Evolutionary conservation across 2,888 invertebrate genomes (phyloP).

Genomic region (Meiosimyza platycephala): DNA sequence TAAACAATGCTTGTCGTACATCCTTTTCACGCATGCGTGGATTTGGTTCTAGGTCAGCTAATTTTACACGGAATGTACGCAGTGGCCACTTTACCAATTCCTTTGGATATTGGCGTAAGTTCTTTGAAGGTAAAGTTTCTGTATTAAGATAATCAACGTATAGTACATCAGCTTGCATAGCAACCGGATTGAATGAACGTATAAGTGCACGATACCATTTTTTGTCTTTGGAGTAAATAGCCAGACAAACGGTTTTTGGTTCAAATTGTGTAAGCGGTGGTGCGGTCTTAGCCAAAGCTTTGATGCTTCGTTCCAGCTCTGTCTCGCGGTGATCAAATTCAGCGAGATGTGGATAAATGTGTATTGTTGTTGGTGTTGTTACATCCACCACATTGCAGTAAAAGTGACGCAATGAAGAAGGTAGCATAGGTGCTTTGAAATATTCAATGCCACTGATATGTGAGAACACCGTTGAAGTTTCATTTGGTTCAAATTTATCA

Average conservation of each 20-base stretch:
- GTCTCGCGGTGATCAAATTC: slow-evolving; percentile 68
- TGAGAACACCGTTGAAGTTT: slow-evolving; percentile 58
- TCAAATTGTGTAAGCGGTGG: slow-evolving; percentile 66
- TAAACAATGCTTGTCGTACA: slow-evolving; percentile 53
- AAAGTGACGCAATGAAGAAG: slow-evolving; percentile 55
- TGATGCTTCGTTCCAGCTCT: slow-evolving; percentile 69
- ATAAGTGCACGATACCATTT: slow-evolving; percentile 81
- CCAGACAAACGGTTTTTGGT: slow-evolving; percentile 71
- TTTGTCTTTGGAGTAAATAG: slow-evolving; percentile 72
- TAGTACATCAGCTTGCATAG: slow-evolving; percentile 71
- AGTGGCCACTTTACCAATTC: slow-evolving; percentile 70
- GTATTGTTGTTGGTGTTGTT: slow-evolving; percentile 54
- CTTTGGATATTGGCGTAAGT: slow-evolving; percentile 69
- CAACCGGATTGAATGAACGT: slow-evolving; percentile 67
- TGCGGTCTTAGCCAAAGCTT: slow-evolving; percentile 66
- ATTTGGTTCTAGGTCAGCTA: slow-evolving; percentile 67
- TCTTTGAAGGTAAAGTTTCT: slow-evolving; percentile 68
- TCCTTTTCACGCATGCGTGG: slow-evolving; percentile 60
- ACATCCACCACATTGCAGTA: slow-evolving; percentile 56
- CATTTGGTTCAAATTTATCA: slow-evolving; percentile 55
- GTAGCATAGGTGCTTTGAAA: slow-evolving; percentile 54
- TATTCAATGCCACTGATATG: slow-evolving; percentile 51
- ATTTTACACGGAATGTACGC: slow-evolving; percentile 68
- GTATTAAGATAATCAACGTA: slow-evolving; percentile 83
- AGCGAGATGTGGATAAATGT: slow-evolving; percentile 57